Base-by-base conservation (phyloP, 2,888 invertebrate species). In the Luperina testacea region DNA sequence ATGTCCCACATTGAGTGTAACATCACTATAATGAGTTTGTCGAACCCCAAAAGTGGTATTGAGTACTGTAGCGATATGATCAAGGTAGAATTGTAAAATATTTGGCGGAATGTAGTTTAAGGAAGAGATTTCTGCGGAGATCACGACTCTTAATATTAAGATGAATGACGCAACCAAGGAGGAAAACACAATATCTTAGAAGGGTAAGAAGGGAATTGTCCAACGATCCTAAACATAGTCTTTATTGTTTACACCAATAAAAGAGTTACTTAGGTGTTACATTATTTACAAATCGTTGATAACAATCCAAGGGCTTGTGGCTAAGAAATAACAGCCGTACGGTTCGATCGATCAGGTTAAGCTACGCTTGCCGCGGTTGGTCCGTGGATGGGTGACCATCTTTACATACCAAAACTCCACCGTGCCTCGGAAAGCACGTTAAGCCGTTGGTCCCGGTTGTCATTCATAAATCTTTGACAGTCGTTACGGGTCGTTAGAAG, bases 1-100 rank as follows among this genome's bases (percentile, higher is more conserved):
- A 78, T 71, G 45, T 17, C 67, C 87, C 38, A 86, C 71, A 78
- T 84, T 83, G 42, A 68, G 87, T 83, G 67, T 71, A 78, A 83
- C 53, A 59, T 65, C 59, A 53, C 67, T 64, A 45, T 78, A 69
- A 83, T 78, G 70, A 71, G 84, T 63, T 87, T 78, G 63, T 87
- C 27, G 70, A 77, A 67, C 87, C 42, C 63, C n/a, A 24, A 1
- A 53, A 57, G 86, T 86, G 27, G 17, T 27, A 85, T 85, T 53
- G 75, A 45, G 38, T 15, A 69, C 59, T 74, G 20, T 38, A 32
- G 27, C 24, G 53, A 61, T 84, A 79, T 57, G 32, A 32, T 84
- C 57, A 24, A 13, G 27, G 27, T 48, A 65, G 27, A 48, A 82
- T 38, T 57, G 48, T 59, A n/a, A 72, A 57, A 59, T 72, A 81